A percentile compares a stretch with the other conserved stretches of the same genome.
phyloP scores from a whole-genome alignment of 2,113 vertebrate species.

The Hirundichthys speculiger region DNA sequence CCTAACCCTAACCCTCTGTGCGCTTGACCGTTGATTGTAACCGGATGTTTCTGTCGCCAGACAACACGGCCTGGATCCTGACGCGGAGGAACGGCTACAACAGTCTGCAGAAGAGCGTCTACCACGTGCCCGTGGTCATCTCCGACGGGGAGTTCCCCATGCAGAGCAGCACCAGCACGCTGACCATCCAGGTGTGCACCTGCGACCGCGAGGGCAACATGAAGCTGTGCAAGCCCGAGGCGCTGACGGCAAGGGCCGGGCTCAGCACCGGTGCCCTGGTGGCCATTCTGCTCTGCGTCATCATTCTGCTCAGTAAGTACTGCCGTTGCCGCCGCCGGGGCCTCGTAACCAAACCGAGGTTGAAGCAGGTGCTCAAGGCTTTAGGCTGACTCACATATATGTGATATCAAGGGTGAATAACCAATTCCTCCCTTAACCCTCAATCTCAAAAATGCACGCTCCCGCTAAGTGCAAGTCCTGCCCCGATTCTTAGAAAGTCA shows the following conservation, averaged over 20 bases:
- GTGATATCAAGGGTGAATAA: too few species aligned
- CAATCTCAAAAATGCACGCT: too few species aligned
- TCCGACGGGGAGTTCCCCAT: conserved; percentile 89
- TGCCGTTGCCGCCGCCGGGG: background rate
- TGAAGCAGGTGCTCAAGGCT: conserved; percentile 27
- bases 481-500: too few species aligned
- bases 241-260: conserved; percentile 88
- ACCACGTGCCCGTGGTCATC: conserved; percentile 93
- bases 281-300: conserved; percentile 94
- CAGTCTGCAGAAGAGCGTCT: conserved; percentile 88
- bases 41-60: conserved; percentile 71
- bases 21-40: too few species aligned
- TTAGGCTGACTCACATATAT: too few species aligned
- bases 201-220: conserved; percentile 94
- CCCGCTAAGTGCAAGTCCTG: too few species aligned
- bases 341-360: background rate
- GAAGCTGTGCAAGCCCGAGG: conserved; percentile 93
- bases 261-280: conserved; percentile 95
- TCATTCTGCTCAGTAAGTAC: conserved; percentile 94
- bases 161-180: conserved; percentile 93
- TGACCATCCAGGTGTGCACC: conserved; percentile 92
- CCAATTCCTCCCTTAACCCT: too few species aligned
- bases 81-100: conserved; percentile 88
- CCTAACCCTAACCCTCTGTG: too few species aligned
- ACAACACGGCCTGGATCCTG: conserved; percentile 94